Evolutionary conservation across 2,113 vertebrate species (phyloP).

Genomic region (Aptenodytes forsteri): DNA sequence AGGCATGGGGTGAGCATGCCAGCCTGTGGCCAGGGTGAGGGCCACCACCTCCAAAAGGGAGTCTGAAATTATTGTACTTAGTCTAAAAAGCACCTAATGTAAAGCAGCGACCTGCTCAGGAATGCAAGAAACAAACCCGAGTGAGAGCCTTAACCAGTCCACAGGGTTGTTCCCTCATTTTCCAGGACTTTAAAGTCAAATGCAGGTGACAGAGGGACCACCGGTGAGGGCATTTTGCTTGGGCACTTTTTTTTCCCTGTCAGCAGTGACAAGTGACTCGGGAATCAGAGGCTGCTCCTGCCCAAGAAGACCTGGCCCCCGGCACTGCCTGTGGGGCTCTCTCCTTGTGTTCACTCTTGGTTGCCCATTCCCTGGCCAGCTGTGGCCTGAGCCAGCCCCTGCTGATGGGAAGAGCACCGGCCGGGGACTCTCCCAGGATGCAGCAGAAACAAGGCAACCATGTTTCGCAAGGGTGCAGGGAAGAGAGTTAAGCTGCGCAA

Average conservation of each 20-base stretch:
- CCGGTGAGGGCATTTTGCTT: fast-evolving
- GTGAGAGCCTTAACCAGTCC: background rate
- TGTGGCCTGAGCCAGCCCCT: background rate
- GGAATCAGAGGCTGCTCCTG: background rate
- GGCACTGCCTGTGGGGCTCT: fast-evolving
- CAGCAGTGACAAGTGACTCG: background rate
- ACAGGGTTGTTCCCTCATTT: background rate
- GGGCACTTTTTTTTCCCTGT: background rate
- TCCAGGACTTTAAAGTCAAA: background rate
- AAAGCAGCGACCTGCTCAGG: background rate
- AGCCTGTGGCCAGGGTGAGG: background rate
- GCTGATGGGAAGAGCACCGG: background rate
- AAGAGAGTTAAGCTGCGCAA: background rate
- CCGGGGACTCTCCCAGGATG: background rate
- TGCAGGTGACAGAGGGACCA: background rate
- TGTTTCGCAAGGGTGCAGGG: background rate
- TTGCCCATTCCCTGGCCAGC: fast-evolving
- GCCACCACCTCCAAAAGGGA: background rate
- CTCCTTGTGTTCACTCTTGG: background rate
- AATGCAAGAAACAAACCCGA: background rate
- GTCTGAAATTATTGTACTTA: background rate
- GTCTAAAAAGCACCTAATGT: background rate
- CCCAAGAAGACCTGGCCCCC: background rate
- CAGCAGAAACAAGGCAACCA: background rate
- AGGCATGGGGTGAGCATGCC: background rate